phyloP scores from a whole-genome alignment of 2,113 vertebrate species.

The Dicerorhinus sumatrensis region DNA sequence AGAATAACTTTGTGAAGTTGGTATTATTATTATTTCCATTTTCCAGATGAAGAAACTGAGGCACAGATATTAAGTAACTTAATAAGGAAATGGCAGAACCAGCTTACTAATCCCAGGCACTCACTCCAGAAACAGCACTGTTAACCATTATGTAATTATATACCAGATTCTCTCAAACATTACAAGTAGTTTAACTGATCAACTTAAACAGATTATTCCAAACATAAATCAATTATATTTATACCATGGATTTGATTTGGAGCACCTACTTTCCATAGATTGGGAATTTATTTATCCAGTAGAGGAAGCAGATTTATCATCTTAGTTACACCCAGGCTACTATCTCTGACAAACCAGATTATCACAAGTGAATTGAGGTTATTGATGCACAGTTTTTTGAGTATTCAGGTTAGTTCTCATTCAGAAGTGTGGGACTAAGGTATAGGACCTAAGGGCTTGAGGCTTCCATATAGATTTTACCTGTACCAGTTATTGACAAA shows the following conservation, averaged over 20 bases:
- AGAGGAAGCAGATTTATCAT: neutral
- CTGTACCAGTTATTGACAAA: neutral
- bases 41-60: conserved; percentile 12
- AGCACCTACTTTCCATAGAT: neutral
- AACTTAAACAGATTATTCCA: neutral
- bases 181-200: neutral
- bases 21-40: neutral
- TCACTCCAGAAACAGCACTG: neutral
- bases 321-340: neutral
- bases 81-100: neutral
- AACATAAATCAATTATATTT: neutral
- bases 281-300: neutral
- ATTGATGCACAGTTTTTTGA: neutral
- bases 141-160: neutral
- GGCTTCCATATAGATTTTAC: neutral
- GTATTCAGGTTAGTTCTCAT: neutral
- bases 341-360: neutral
- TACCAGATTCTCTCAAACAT: neutral
- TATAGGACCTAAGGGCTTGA: neutral
- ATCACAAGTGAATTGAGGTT: neutral
- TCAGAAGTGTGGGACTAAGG: neutral
- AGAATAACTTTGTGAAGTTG: conserved; percentile 11
- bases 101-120: neutral
- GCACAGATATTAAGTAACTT: neutral
- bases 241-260: neutral